A percentile compares a stretch with the other conserved stretches of the same genome.
Conservation (phyloP, 1,140 invertebrate species). For the Hermetia illucens region DNA sequence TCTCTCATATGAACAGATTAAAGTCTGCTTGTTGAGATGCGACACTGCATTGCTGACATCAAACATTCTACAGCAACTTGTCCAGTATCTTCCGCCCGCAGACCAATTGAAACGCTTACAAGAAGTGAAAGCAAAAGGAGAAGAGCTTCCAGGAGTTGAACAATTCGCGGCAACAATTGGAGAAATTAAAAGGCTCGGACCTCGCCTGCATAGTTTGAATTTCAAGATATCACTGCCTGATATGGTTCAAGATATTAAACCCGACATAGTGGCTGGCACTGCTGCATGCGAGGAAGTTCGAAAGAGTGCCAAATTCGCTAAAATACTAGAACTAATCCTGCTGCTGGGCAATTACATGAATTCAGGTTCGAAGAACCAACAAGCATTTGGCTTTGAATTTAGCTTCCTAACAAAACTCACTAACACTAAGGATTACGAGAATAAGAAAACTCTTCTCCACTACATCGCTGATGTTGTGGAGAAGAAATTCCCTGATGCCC, state of each 20-base stretch:
- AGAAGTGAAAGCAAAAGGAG: conserved; percentile 58
- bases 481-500: conserved; percentile 69
- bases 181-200: conserved; percentile 74
- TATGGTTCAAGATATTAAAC: conserved; percentile 80
- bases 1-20: conserved; percentile 73
- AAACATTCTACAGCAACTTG: conserved; percentile 68
- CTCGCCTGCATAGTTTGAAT: conserved; percentile 75
- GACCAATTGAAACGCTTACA: conserved; percentile 76
- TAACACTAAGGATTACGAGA: conserved; percentile 89
- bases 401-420: conserved; percentile 88
- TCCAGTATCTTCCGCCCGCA: conserved; percentile 76
- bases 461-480: conserved; percentile 83
- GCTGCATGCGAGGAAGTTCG: conserved; percentile 92
- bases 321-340: conserved; percentile 78
- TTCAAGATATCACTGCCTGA: conserved; percentile 63
- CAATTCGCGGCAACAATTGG: conserved; percentile 88
- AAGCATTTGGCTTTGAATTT: conserved; percentile 93
- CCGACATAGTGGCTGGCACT: conserved; percentile 87
- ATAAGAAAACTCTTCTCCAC: conserved; percentile 84
- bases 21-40: conserved; percentile 67
- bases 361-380: conserved; percentile 80
- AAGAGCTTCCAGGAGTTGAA: conserved; percentile 83
- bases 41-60: conserved; percentile 71
- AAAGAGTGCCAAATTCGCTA: conserved; percentile 76
- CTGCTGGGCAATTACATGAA: conserved; percentile 93